Percentiles rank a stretch among this genome's conserved stretches.
Conservation (phyloP, 2,797 vertebrate genomes). For the Scarus forsteni region DNA sequence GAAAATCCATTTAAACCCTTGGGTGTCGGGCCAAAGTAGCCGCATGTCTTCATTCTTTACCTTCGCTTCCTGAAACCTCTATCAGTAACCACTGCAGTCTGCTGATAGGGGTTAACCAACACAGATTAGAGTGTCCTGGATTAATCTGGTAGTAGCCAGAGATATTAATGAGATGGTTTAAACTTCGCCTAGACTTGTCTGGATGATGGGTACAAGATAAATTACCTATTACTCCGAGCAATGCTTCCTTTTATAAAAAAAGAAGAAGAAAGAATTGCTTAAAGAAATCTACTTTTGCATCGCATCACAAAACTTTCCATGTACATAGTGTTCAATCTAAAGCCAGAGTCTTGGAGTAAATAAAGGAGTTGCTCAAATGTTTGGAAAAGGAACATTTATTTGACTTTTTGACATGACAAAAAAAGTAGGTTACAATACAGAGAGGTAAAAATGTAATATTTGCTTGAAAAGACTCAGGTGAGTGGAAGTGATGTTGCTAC, state of each 20-base stretch:
- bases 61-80: background rate
- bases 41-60: constrained; percentile 17
- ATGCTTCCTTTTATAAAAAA: background rate
- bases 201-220: constrained; percentile 12
- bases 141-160: background rate
- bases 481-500: constrained; percentile 77
- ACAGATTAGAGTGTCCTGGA: constrained; percentile 1
- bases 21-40: constrained; percentile 16
- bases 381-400: constrained; percentile 52
- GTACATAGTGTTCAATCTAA: background rate
- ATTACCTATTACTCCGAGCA: background rate
- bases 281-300: background rate
- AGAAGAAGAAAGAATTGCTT: too few species aligned
- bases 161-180: constrained; percentile 22
- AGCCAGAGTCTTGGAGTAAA: background rate
- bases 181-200: constrained; percentile 9
- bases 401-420: constrained; percentile 7
- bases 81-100: background rate
- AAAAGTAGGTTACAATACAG: constrained; percentile 1
- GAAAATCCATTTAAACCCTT: constrained; percentile 19
- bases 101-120: constrained; percentile 10
- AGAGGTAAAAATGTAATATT: background rate
- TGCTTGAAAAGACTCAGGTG: constrained; percentile 1
- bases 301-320: background rate
- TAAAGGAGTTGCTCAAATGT: background rate